Conservation (phyloP, 2,113 vertebrate species). For the Bujurquina vittata region DNA sequence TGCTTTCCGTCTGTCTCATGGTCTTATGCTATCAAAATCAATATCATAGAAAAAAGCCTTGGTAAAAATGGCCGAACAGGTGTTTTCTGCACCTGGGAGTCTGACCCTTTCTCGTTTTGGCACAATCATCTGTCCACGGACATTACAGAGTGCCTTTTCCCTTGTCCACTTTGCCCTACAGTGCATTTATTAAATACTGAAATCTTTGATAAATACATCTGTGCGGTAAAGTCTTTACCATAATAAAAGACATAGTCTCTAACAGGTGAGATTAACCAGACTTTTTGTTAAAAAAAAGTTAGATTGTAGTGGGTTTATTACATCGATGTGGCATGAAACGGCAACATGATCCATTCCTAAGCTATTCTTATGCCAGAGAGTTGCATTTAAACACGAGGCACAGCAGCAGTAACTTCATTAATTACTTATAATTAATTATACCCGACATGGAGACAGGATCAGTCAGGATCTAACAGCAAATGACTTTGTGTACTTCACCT, state of each 20-base stretch:
- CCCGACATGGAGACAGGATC: background rate
- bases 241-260: background rate
- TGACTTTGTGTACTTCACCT: background rate
- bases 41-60: background rate
- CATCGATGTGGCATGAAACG: background rate
- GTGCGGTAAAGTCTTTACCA: background rate
- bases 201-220: background rate
- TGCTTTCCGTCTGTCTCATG: background rate
- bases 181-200: background rate
- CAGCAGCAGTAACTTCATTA: background rate
- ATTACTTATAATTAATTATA: background rate
- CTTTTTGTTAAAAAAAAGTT: background rate
- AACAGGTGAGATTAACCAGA: background rate
- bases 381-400: background rate
- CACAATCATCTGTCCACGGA: background rate
- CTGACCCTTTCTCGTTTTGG: background rate
- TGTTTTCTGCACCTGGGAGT: background rate
- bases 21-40: background rate
- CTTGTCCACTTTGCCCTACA: background rate
- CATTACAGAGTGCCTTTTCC: background rate
- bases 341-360: background rate
- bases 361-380: background rate
- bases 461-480: slow-evolving; percentile 1
- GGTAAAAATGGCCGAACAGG: background rate
- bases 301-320: background rate